Evolutionary conservation across 2,888 invertebrate genomes (phyloP), one percentile per base, ranked within the genome.

Genomic region (Gymnoscelis rufifasciata): DNA sequence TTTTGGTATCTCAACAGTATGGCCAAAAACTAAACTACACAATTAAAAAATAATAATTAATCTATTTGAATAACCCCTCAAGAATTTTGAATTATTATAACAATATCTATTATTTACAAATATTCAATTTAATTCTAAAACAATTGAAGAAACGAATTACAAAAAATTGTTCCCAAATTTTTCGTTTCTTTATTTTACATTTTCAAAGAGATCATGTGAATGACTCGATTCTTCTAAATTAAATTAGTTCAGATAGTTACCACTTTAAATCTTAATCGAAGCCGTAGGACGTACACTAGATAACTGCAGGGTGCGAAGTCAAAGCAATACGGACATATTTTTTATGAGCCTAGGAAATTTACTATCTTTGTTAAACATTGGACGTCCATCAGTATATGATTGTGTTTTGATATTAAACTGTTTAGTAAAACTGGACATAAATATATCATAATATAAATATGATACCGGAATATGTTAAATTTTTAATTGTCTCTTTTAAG

Each of bases 101-200:
- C 30, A 43, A 43, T 45, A 38, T 38, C 50, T 56, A 56, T 15
- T 59, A 53, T 52, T 43, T 54, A 52, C 54, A 44, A 14, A 24
- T 29, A 33, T 30, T 43, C 14, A n/a, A 33, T 33, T 30, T 13
- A 13, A 33, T 0, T 10, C 19, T 14, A 15, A 14, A 14, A n/a
- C 19, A 23, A 3, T 30, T 11, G 15, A 31, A 41, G 51, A 52
- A 58, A 58, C 53, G 44, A 52, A 48, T 50, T 47, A 45, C 51
- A 40, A 27, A 51, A 52, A 56, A 52, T 58, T 58, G 57, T 54
- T 58, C 57, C 57, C 57, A 47, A 40, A 44, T 28, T 45, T 45
- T 42, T 47, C 47, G 47, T 51, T 57, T 47, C 46, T 42, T 46
- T 51, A 35, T 51, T 51, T 49, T 48, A 49, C 44, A 47, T 38